These are phyloP conservation scores for Saccostrea glomerata DNA, from an alignment of 1,140 invertebrate genomes.

Conservation along the genomic window DNA sequence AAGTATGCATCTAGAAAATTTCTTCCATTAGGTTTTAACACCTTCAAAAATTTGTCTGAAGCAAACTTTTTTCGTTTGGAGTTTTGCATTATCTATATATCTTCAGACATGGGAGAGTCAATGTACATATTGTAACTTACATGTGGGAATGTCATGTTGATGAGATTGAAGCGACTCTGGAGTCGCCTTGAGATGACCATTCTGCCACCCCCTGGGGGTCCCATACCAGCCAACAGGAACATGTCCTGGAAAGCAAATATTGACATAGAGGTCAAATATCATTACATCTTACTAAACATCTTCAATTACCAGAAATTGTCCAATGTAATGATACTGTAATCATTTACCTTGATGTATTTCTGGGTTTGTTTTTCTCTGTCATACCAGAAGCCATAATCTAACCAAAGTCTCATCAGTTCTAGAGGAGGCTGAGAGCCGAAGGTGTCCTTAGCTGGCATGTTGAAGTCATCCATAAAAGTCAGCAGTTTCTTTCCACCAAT, in stretches of 20 bases:
- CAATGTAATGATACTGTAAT: neutral
- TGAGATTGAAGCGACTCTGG: constrained; percentile 88
- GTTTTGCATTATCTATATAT: no score
- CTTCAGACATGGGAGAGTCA: no score
- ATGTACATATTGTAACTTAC: constrained; percentile 62
- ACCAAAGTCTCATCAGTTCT: constrained; percentile 90
- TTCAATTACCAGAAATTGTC: neutral
- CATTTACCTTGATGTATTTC: constrained; percentile 84
- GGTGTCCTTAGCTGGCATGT: constrained; percentile 92
- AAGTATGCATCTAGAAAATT: no score
- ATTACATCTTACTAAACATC: neutral
- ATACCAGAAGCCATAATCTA: constrained; percentile 94
- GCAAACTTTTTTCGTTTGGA: no score
- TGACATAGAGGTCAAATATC: neutral
- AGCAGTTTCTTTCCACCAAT: constrained; percentile 88
- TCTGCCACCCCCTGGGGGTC: constrained; percentile 89
- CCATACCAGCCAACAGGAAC: constrained; percentile 88
- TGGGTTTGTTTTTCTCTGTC: constrained; percentile 84
- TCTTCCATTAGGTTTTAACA: no score
- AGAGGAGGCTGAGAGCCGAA: constrained; percentile 92
- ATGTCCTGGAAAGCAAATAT: constrained; percentile 83
- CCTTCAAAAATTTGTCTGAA: no score
- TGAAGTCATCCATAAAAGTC: constrained; percentile 92
- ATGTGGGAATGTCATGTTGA: constrained; percentile 90
- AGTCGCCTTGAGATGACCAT: constrained; percentile 87